Evolutionary conservation across 2,797 vertebrate genomes (phyloP), one percentile per base, ranked within the genome.

Genomic region (Lagorchestes hirsutus): DNA sequence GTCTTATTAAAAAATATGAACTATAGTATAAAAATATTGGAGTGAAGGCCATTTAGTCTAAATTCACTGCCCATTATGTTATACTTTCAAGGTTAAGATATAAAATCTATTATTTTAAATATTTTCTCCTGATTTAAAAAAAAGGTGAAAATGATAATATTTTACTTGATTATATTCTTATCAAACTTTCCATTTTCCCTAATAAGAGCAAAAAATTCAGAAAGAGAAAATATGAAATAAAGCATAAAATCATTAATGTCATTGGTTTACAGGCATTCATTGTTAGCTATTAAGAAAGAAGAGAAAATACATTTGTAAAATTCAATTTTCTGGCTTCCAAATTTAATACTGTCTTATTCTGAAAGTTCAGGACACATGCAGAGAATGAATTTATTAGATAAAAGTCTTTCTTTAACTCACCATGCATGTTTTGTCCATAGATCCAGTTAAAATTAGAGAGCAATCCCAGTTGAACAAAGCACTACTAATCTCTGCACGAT

Each of bases 361-460:
- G 40, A 57, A 10, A 9, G 6, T 2, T 28, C 24, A 12, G 50
- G 50, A 92, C 31, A 91, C 67, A 3, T 2, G 27, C 0, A 56
- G n/a, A 54, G 0, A 22, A 0, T 12, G 22, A 46, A 90, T 58
- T 91, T 9, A 14, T 0, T 59, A 94, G 93, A 55, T 13, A 31
- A 29, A 82, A 40, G 0, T 0, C 2, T 22, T 90, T 22, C 74
- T 91, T 0, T 40, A 93, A 90, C 98, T 99, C 96, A 99, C 99
- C 99, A 99, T 99, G 98, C 99, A 99, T 24, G 99, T 99, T 98
- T 99, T 99, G 98, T 99, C 99, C 99, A 99, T 99, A 31, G 99
- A 99, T 97, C 99, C 99, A 6, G 99, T 99, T 94, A 99, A 98
- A 74, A 99, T 99, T 13, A 99, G 99, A 50, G 99, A 99, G 97